Percentiles rank a stretch among this genome's conserved stretches.
phyloP scores from a whole-genome alignment of 2,888 invertebrate species.

The Tholera decimalis region DNA sequence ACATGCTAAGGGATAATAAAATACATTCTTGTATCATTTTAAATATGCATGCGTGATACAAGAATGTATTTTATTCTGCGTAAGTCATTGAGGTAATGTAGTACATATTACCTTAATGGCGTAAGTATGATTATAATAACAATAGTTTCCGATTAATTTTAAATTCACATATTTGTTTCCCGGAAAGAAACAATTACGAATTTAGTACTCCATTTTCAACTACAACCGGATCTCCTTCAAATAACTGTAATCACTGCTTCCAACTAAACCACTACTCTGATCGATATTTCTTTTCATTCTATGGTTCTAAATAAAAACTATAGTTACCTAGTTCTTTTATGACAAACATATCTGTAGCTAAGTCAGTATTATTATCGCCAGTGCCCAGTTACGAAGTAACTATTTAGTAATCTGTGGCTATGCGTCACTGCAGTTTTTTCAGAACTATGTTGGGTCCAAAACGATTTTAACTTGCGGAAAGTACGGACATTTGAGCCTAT shows the following conservation, averaged over 20 bases:
- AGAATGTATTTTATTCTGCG: slow-evolving; percentile 1
- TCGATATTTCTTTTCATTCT: not conserved
- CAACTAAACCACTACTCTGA: not conserved
- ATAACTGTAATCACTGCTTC: slow-evolving; percentile 7
- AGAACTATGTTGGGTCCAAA: not conserved
- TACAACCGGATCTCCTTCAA: slow-evolving; percentile 5
- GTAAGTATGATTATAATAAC: not conserved
- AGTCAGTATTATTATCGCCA: not conserved
- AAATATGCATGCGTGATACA: not conserved
- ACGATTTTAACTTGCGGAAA: not conserved
- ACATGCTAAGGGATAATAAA: no score
- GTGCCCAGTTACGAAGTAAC: no score
- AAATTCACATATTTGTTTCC: slow-evolving; percentile 1
- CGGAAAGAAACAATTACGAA: slow-evolving; percentile 10
- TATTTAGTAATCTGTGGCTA: no score
- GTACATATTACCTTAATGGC: no score
- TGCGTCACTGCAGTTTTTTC: not conserved
- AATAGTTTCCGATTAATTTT: slow-evolving; percentile 6
- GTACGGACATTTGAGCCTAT: not conserved
- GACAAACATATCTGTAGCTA: not conserved
- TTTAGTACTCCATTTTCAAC: not conserved
- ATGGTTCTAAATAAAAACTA: not conserved
- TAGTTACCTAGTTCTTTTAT: not conserved
- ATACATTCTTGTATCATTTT: not conserved
- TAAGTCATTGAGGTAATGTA: no score